Evolutionary conservation across 2,888 invertebrate genomes (phyloP).

Genomic region (Arge pagana): DNA sequence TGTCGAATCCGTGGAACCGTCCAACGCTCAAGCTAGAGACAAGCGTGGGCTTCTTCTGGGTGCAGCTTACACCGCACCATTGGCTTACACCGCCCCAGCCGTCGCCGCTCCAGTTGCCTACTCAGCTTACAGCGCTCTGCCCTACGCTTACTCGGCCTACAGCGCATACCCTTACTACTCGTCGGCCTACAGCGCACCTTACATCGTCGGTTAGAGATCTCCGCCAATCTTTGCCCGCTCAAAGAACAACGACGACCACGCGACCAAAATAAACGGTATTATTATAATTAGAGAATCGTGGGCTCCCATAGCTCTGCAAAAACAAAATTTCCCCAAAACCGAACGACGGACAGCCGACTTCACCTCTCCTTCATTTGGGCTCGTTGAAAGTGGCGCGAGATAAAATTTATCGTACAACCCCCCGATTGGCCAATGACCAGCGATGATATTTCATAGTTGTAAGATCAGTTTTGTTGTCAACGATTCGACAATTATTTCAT

Average conservation of each 20-base stretch:
- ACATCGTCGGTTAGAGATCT: conserved; percentile 34
- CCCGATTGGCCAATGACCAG: too few species aligned
- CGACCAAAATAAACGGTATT: too few species aligned
- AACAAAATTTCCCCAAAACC: too few species aligned
- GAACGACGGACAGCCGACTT: too few species aligned
- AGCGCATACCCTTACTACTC: conserved; percentile 39
- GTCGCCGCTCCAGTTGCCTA: conserved; percentile 32
- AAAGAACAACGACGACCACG: conserved; percentile 14
- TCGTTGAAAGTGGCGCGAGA: too few species aligned
- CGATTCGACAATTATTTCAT: conserved; percentile 1
- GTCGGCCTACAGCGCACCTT: conserved; percentile 37
- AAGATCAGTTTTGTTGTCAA: too few species aligned
- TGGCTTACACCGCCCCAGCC: conserved; percentile 32
- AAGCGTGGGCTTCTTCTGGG: conserved; percentile 42
- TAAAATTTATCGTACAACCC: too few species aligned
- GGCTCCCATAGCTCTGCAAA: too few species aligned
- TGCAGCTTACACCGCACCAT: conserved; percentile 29
- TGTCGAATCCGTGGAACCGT: conserved; percentile 20
- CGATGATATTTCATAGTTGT: too few species aligned
- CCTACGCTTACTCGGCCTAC: conserved; percentile 41
- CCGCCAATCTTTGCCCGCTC: conserved; percentile 13
- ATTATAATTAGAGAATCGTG: too few species aligned
- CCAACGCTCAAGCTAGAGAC: conserved; percentile 31
- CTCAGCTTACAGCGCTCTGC: conserved; percentile 31
- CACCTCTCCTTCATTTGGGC: too few species aligned